Evolutionary conservation across 2,797 vertebrate species (phyloP).

Genomic region (Poeciliopsis infans): DNA sequence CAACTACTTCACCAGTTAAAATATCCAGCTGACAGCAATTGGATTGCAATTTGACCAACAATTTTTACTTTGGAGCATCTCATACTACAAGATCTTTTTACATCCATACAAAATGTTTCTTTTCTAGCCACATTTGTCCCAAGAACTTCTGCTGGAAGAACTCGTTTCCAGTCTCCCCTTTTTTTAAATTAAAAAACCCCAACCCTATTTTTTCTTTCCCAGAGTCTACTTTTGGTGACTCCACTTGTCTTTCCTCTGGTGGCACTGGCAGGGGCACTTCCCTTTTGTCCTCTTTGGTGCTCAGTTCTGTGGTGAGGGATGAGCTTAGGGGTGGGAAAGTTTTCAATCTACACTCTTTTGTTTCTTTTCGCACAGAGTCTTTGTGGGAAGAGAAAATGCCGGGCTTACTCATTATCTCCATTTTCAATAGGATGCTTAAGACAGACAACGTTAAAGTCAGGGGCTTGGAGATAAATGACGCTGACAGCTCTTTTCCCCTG

Average conservation of each 20-base stretch:
- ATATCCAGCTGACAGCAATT: background rate
- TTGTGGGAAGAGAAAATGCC: conserved; percentile 73
- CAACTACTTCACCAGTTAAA: background rate
- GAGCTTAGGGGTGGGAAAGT: conserved; percentile 61
- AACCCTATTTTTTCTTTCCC: conserved; percentile 17
- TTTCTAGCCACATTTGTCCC: background rate
- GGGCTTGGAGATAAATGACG: conserved; percentile 69
- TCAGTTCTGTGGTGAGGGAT: conserved; percentile 75
- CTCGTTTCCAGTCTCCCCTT: conserved; percentile 4
- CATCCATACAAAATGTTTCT: background rate
- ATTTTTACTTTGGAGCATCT: background rate
- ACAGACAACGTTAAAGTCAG: conserved; percentile 75
- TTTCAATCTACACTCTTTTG: conserved; percentile 78
- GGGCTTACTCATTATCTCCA: conserved; percentile 77
- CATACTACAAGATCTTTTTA: background rate
- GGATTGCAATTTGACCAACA: background rate
- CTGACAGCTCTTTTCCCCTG: conserved; percentile 60
- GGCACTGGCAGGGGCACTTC: conserved; percentile 73
- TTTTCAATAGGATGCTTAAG: conserved; percentile 74
- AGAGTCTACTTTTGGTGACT: conserved; percentile 42
- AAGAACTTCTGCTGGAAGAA: conserved; percentile 23
- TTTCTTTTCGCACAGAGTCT: conserved; percentile 69
- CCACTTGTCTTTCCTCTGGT: conserved; percentile 78
- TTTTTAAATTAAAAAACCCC: conserved; percentile 13
- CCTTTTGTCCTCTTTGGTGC: conserved; percentile 77